Conservation (phyloP, 2,888 invertebrate genomes). For the Lepidocyrtinus sp. region DNA sequence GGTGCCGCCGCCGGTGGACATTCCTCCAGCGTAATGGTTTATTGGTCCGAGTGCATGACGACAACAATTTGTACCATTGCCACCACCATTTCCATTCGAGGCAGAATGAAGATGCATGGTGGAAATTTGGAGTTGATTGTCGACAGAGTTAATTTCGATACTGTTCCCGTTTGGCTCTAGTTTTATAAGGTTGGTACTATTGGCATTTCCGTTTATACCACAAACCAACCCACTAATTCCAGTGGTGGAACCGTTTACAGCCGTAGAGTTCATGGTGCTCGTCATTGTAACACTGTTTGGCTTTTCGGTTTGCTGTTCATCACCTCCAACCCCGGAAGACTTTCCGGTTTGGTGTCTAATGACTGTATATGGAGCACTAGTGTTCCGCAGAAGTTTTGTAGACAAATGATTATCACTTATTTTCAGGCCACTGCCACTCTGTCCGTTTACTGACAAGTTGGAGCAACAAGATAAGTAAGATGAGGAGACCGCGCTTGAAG, state of each 20-base stretch:
- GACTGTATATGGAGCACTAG: conserved; percentile 64
- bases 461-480: conserved; percentile 52
- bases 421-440: conserved; percentile 47
- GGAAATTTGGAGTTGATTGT: conserved; percentile 46
- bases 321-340: conserved; percentile 4
- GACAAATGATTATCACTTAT: conserved; percentile 70
- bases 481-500: conserved; percentile 25
- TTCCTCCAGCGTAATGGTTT: conserved; percentile 37
- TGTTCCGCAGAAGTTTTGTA: conserved; percentile 61
- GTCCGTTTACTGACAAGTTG: conserved; percentile 38
- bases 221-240: conserved; percentile 44
- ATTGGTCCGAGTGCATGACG: conserved; percentile 42
- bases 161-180: conserved; percentile 64
- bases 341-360: conserved; percentile 19
- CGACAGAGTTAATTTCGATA: conserved; percentile 57
- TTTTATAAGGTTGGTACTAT: conserved; percentile 48
- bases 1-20: conserved; percentile 16
- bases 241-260: conserved; percentile 30
- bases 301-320: background rate
- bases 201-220: conserved; percentile 46
- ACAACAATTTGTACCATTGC: conserved; percentile 18
- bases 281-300: background rate
- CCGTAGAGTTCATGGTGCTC: conserved; percentile 35
- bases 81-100: conserved; percentile 33
- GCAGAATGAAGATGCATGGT: conserved; percentile 33